phyloP scores from a whole-genome alignment of 1,140 invertebrate species.

The Ostrea denselamellosa region DNA sequence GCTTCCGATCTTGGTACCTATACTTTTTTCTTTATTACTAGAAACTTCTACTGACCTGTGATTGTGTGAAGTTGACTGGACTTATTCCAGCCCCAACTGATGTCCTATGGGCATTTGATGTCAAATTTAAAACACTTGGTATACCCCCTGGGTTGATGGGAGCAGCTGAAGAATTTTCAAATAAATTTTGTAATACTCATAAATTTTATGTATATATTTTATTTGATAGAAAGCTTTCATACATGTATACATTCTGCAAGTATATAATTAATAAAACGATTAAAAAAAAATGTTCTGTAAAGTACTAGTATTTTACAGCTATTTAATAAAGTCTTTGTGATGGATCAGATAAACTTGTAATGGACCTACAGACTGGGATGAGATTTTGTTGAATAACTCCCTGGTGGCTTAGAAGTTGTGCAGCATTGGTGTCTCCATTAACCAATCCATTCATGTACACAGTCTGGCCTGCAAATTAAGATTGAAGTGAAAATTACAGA shows the following conservation, averaged over 20 bases:
- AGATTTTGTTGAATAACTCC: constrained; percentile 75
- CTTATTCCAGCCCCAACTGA: constrained; percentile 87
- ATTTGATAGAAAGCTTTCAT: neutral
- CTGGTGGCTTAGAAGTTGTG: constrained; percentile 65
- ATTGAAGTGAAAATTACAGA: neutral
- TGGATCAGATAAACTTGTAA: neutral
- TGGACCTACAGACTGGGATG: constrained; percentile 74
- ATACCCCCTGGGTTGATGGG: constrained; percentile 78
- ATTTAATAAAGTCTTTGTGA: neutral
- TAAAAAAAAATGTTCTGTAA: neutral
- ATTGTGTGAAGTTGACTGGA: constrained; percentile 72
- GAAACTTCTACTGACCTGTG: constrained; percentile 58
- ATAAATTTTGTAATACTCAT: neutral
- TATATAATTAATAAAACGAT: neutral
- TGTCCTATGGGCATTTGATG: constrained; percentile 80
- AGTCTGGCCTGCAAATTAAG: constrained; percentile 59
- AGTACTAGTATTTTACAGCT: too few species aligned
- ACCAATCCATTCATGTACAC: constrained; percentile 61
- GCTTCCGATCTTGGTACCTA: too few species aligned
- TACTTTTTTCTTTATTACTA: neutral
- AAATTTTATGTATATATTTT: neutral
- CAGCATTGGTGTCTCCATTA: constrained; percentile 56
- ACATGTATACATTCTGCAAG: neutral
- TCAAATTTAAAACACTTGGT: constrained; percentile 73
- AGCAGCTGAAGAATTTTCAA: constrained; percentile 55